phyloP scores from a whole-genome alignment of 2,888 invertebrate species.

The Carabus problematicus region DNA sequence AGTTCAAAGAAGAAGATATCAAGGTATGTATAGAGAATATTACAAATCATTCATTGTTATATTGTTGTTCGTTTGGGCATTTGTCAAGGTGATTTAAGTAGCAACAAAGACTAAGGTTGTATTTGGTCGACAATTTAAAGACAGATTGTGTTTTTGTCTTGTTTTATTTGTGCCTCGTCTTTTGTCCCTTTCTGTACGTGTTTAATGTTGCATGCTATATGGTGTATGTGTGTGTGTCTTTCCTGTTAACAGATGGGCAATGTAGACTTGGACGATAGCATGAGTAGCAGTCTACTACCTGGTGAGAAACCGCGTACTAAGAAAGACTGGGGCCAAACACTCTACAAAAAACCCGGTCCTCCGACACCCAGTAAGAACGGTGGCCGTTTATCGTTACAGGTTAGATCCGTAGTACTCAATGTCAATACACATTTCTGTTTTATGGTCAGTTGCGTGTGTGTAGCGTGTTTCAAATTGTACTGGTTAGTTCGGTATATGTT shows the following conservation, averaged over 20 bases:
- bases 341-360: slow-evolving; percentile 85
- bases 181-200: slow-evolving; percentile 24
- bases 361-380: slow-evolving; percentile 88
- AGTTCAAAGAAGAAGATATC: slow-evolving; percentile 70
- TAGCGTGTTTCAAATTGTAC: slow-evolving; percentile 5
- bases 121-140: background rate
- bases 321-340: slow-evolving; percentile 72
- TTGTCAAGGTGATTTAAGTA: no score
- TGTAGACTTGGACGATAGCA: slow-evolving; percentile 56
- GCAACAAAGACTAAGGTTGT: background rate
- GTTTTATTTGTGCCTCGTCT: slow-evolving; percentile 22
- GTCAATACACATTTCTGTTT: background rate
- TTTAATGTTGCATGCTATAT: slow-evolving; percentile 1
- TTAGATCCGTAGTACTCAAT: slow-evolving; percentile 53
- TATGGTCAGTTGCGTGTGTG: slow-evolving; percentile 1
- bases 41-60: slow-evolving; percentile 1
- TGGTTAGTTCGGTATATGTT: background rate
- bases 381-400: slow-evolving; percentile 73
- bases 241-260: slow-evolving; percentile 52
- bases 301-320: slow-evolving; percentile 59
- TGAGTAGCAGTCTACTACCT: slow-evolving; percentile 57
- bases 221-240: slow-evolving; percentile 7
- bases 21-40: slow-evolving; percentile 62
- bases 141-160: slow-evolving; percentile 29
- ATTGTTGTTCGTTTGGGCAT: background rate